Evolutionary conservation across 2,888 invertebrate species (phyloP).

Genomic region (Volucella inflata): DNA sequence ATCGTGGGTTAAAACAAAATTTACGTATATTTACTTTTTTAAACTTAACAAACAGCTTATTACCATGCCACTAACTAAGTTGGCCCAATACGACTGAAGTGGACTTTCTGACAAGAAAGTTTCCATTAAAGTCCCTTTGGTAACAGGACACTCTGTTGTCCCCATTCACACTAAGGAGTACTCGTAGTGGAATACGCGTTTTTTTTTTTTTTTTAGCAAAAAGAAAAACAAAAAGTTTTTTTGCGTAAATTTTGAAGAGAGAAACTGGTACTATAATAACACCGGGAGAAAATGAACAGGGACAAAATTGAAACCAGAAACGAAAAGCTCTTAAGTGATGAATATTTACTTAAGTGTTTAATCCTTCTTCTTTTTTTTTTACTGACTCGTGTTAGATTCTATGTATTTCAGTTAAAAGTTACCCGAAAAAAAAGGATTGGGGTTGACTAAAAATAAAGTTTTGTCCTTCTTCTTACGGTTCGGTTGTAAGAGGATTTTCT

Average conservation of each 20-base stretch:
- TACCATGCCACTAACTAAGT: constrained; percentile 60
- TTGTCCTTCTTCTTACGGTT: constrained; percentile 69
- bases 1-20: background rate
- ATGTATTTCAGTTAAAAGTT: constrained; percentile 38
- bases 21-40: background rate
- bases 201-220: constrained; percentile 8
- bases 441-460: constrained; percentile 75
- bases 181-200: background rate
- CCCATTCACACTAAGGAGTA: background rate
- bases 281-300: constrained; percentile 20
- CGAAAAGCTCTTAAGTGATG: constrained; percentile 72
- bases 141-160: constrained; percentile 35
- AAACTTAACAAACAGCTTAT: constrained; percentile 61
- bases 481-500: constrained; percentile 74
- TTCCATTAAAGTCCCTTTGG: constrained; percentile 22
- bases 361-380: constrained; percentile 59
- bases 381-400: constrained; percentile 6
- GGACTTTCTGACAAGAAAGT: constrained; percentile 22
- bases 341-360: constrained; percentile 76
- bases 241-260: constrained; percentile 35
- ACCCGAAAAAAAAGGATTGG: constrained; percentile 42
- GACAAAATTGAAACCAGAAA: constrained; percentile 60
- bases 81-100: constrained; percentile 19
- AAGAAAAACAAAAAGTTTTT: constrained; percentile 29
- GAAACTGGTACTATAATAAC: constrained; percentile 52